These are phyloP conservation scores for Acanthopagrus latus DNA, from an alignment of 2,797 vertebrate genomes.

Conservation along the genomic window DNA sequence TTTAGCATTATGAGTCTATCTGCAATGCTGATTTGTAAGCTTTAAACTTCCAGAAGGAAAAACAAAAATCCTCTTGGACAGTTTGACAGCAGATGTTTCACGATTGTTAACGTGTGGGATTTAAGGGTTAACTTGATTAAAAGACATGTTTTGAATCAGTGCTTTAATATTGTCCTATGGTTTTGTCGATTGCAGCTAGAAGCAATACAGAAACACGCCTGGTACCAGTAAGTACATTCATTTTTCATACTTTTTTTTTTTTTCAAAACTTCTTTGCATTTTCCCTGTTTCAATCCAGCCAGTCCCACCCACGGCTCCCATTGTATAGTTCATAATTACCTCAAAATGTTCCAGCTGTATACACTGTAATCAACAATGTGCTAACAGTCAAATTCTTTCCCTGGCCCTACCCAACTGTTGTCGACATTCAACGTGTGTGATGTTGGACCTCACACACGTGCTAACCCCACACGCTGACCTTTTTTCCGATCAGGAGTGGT, in stretches of 20 bases:
- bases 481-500: slow-evolving; percentile 84
- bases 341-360: neutral
- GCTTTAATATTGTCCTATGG: slow-evolving; percentile 19
- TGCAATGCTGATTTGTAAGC: neutral
- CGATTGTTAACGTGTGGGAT: neutral
- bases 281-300: neutral
- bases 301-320: neutral
- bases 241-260: neutral
- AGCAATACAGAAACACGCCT: slow-evolving; percentile 93
- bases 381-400: neutral
- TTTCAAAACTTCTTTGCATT: neutral
- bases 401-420: neutral
- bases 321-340: neutral
- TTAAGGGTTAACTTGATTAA: neutral
- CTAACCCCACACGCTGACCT: neutral
- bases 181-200: slow-evolving; percentile 85
- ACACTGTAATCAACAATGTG: neutral
- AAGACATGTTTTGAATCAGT: neutral
- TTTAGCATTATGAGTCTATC: neutral
- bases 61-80: neutral
- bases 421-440: neutral
- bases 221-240: slow-evolving; percentile 92
- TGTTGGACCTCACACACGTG: fast-evolving
- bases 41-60: neutral
- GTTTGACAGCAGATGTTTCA: neutral